Evolutionary conservation across 2,888 invertebrate genomes (phyloP), one percentile per base, ranked within the genome.

Genomic region (Troides helena): DNA sequence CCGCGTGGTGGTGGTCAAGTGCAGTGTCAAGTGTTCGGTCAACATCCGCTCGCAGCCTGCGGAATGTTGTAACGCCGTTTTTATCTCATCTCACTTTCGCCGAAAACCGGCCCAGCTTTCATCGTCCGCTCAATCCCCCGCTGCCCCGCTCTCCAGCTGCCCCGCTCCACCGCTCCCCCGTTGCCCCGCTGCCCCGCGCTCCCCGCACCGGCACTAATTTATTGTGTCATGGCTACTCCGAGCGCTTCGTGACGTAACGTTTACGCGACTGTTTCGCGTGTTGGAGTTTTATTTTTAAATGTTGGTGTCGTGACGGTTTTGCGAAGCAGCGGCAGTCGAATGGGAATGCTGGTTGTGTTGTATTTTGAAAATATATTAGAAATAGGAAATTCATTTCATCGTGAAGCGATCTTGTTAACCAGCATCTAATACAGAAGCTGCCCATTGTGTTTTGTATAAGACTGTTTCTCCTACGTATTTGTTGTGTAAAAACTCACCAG

Each of bases 91-190:
- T 50, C 56, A 67, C 67, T 67, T 67, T 67, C 67, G 67, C 67
- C 67, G 61, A 67, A 67, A 67, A 67, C 67, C 67, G 62, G 67
- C 61, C 61, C 61, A 18, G 53, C 67, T 67, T 67, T 67, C 67
- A 67, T 67, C 62, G 67, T 36, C 53, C 58, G 61, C 62, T 46
- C 46, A 30, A 43, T 56, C 23, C 17, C 56, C 53, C 39, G 8
- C 59, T 18, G n/a, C 62, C 12, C 62, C 62, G 36, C 12, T 43
- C 21, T 43, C n/a, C 56, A 18, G 18, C 56, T 18, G 2, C 56
- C 10, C 43, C 1, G 18, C 56, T n/a, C 5, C 56, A 18, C 21
- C 56, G 6, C 56, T 53, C 10, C 50, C 7, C 36, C 36, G 5
- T 7, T 36, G 6, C 36, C 7, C 36, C 17, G 6, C 50, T 14